These are phyloP conservation scores for Drosophila fungiperda DNA, from an alignment of 2,888 invertebrate species.

Conservation along the genomic window DNA sequence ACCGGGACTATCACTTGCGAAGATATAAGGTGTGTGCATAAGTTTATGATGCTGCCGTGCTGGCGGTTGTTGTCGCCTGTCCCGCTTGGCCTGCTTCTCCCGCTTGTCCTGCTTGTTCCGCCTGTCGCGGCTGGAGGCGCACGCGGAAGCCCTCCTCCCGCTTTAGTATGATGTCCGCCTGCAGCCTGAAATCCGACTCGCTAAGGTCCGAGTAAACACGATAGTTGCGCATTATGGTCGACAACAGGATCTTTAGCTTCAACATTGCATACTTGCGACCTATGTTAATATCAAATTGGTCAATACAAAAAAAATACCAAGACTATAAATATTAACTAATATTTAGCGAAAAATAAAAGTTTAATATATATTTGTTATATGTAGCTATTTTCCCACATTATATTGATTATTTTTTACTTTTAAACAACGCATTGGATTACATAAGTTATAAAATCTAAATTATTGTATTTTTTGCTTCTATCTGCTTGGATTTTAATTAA, in stretches of 20 bases:
- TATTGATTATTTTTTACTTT: background rate
- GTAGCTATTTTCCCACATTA: background rate
- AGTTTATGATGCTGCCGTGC: constrained; percentile 59
- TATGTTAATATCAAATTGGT: constrained; percentile 73
- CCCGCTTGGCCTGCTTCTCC: constrained; percentile 32
- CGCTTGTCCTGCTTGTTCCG: constrained; percentile 77
- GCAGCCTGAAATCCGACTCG: constrained; percentile 90
- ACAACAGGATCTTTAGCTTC: constrained; percentile 91
- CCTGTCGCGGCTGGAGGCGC: constrained; percentile 88
- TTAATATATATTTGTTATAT: background rate
- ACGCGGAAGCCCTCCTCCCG: constrained; percentile 91
- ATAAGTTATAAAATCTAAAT: background rate
- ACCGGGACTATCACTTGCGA: constrained; percentile 76
- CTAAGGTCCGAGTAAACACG: constrained; percentile 89
- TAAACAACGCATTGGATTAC: background rate
- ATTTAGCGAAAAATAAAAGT: background rate
- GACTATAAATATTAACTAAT: background rate
- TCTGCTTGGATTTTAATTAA: background rate
- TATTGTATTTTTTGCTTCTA: background rate
- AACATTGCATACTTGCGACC: constrained; percentile 93
- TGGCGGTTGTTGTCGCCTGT: constrained; percentile 48
- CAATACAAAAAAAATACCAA: background rate
- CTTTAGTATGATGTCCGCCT: constrained; percentile 92
- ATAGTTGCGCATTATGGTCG: constrained; percentile 91
- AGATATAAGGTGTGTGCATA: constrained; percentile 37